phyloP scores from a whole-genome alignment of 2,888 invertebrate species.

The Lucinisca nassula region DNA sequence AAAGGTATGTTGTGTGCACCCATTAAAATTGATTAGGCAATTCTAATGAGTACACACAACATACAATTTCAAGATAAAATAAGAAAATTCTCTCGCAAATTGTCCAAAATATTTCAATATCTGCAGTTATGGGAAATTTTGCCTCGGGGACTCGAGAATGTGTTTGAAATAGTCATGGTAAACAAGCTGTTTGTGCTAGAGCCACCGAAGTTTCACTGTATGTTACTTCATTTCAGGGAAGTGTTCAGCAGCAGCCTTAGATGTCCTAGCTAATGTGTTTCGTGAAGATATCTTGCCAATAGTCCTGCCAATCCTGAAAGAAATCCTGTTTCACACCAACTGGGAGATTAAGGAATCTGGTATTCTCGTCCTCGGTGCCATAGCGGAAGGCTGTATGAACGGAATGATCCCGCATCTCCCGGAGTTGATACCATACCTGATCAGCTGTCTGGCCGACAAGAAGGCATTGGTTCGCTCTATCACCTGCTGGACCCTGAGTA shows the following conservation, averaged over 20 bases:
- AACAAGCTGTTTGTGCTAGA: too few relatives aligned
- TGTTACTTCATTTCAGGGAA: slow-evolving; percentile 94
- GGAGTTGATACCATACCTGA: slow-evolving; percentile 98
- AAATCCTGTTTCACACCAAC: slow-evolving; percentile 97
- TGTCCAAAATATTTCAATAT: too few relatives aligned
- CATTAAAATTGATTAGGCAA: too few relatives aligned
- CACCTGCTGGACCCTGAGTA: slow-evolving; percentile 99
- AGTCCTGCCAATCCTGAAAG: slow-evolving; percentile 98
- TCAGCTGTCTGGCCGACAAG: slow-evolving; percentile 96
- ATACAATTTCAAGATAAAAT: too few relatives aligned
- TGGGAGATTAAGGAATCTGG: slow-evolving; percentile 99
- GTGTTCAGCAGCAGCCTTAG: slow-evolving; percentile 99
- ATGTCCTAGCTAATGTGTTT: slow-evolving; percentile 99
- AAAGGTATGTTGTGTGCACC: too few relatives aligned
- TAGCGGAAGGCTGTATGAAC: slow-evolving; percentile 95
- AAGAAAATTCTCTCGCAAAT: too few relatives aligned
- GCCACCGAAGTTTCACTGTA: too few relatives aligned
- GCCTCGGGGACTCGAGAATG: too few relatives aligned
- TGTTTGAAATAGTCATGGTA: too few relatives aligned
- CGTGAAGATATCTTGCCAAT: slow-evolving; percentile 97
- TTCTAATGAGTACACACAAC: too few relatives aligned
- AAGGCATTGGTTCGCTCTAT: slow-evolving; percentile 99
- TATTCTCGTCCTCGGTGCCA: slow-evolving; percentile 97
- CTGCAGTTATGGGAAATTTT: too few relatives aligned
- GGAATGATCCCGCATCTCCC: slow-evolving; percentile 99